These are phyloP conservation scores for Barypeithes pellucidus DNA, from an alignment of 2,888 invertebrate genomes.

Conservation along the genomic window DNA sequence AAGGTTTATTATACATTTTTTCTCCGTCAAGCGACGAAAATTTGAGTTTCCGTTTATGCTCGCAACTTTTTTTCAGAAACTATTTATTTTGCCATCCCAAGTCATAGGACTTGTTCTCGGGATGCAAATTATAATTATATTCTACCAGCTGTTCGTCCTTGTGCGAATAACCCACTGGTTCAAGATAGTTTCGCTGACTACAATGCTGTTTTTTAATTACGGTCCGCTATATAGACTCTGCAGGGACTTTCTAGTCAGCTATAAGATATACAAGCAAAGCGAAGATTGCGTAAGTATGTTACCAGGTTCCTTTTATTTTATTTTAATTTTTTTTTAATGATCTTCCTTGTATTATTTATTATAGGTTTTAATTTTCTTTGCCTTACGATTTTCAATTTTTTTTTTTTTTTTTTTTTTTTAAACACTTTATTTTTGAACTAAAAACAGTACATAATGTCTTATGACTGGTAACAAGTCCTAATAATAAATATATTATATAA, in stretches of 20 bases:
- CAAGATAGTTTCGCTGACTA: slow-evolving; percentile 88
- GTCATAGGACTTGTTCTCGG: slow-evolving; percentile 83
- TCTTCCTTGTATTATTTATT: too few species aligned
- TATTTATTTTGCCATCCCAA: slow-evolving; percentile 90
- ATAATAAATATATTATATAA: too few species aligned
- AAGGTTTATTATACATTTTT: too few species aligned
- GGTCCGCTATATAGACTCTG: slow-evolving; percentile 91
- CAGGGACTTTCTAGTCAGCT: slow-evolving; percentile 89
- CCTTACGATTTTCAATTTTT: too few species aligned
- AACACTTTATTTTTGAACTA: too few species aligned
- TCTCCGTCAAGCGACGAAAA: too few species aligned
- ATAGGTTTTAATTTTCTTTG: neutral
- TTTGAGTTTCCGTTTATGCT: too few species aligned
- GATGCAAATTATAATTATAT: slow-evolving; percentile 80
- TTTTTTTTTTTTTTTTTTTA: too few species aligned
- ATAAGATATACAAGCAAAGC: slow-evolving; percentile 80
- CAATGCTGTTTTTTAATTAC: slow-evolving; percentile 92
- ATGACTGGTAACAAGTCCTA: too few species aligned
- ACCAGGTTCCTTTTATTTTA: neutral
- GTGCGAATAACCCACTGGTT: slow-evolving; percentile 92
- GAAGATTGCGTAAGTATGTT: slow-evolving; percentile 52
- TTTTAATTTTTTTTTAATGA: too few species aligned
- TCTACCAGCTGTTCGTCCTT: slow-evolving; percentile 85
- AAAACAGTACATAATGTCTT: too few species aligned
- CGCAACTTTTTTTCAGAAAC: slow-evolving; percentile 76